Evolutionary conservation across 1,140 invertebrate genomes (phyloP).

Genomic region (Drosophila ananassae): DNA sequence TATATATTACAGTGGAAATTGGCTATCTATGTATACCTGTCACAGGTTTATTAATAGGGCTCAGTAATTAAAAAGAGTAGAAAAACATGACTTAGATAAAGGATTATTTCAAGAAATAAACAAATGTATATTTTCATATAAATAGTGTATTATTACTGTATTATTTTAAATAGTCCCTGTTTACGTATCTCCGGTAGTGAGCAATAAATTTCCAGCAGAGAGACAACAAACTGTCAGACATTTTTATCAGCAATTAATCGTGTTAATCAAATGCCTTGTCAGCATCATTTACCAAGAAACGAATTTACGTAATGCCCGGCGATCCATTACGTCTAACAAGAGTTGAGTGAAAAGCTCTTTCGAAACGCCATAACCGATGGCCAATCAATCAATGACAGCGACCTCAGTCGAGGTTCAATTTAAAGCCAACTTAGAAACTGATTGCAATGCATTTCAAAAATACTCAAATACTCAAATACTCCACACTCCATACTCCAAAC

Average conservation of each 20-base stretch:
- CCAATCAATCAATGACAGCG: conserved; percentile 79
- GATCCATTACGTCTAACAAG: conserved; percentile 47
- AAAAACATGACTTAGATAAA: too few species aligned
- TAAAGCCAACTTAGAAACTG: conserved; percentile 57
- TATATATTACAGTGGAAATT: conserved; percentile 29
- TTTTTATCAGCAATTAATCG: conserved; percentile 82
- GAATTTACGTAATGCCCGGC: conserved; percentile 63
- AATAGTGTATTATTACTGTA: background rate
- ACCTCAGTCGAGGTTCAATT: conserved; percentile 16
- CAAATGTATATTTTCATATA: too few species aligned
- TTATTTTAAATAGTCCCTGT: background rate
- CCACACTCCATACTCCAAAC: conserved; percentile 33
- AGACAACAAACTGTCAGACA: conserved; percentile 76
- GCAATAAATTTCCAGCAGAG: conserved; percentile 25
- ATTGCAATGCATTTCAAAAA: conserved; percentile 74
- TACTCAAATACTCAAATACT: conserved; percentile 15
- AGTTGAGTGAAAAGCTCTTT: conserved; percentile 67
- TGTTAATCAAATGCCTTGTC: conserved; percentile 82
- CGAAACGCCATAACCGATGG: conserved; percentile 44
- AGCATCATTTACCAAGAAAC: conserved; percentile 76
- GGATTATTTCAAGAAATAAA: too few species aligned
- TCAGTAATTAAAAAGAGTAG: background rate
- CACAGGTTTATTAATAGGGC: background rate
- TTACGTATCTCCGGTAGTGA: conserved; percentile 62
- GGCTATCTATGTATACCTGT: background rate